These are phyloP conservation scores for Petaurus breviceps DNA, from an alignment of 2,113 vertebrate species.

Conservation along the genomic window DNA sequence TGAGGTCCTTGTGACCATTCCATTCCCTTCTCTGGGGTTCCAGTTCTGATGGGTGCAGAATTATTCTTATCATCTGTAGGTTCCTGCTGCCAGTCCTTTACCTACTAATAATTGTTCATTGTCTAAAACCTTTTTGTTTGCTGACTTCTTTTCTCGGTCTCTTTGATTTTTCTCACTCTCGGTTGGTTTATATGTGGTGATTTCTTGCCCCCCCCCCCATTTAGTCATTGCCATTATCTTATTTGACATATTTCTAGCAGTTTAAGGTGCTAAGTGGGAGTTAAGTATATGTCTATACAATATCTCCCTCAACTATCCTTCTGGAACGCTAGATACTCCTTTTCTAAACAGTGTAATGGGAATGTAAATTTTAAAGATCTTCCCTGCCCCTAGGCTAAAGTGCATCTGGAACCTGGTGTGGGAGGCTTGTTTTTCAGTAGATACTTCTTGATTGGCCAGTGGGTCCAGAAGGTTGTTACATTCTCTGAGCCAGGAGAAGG, in stretches of 20 bases:
- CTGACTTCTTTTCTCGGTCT: neutral
- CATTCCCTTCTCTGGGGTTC: neutral
- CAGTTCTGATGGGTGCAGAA: too few species aligned
- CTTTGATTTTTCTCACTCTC: neutral
- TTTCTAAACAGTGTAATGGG: too few species aligned
- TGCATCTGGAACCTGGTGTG: too few species aligned
- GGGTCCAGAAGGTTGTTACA: too few species aligned
- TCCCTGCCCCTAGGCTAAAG: too few species aligned
- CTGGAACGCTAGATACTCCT: neutral
- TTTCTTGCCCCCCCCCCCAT: neutral
- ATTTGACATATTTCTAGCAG: neutral
- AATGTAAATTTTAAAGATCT: too few species aligned
- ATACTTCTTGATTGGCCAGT: too few species aligned
- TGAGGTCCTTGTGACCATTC: neutral
- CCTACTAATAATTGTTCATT: neutral
- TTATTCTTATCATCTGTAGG: neutral
- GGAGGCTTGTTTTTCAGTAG: too few species aligned
- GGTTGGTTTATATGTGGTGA: too few species aligned
- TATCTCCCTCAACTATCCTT: neutral
- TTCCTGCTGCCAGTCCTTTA: neutral
- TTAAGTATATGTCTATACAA: neutral
- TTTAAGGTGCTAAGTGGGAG: neutral
- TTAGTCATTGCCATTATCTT: neutral
- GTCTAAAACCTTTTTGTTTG: neutral
- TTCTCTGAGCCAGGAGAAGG: too few species aligned